Conservation (phyloP, 2,888 invertebrate species). For the Lithophane leautieri region DNA sequence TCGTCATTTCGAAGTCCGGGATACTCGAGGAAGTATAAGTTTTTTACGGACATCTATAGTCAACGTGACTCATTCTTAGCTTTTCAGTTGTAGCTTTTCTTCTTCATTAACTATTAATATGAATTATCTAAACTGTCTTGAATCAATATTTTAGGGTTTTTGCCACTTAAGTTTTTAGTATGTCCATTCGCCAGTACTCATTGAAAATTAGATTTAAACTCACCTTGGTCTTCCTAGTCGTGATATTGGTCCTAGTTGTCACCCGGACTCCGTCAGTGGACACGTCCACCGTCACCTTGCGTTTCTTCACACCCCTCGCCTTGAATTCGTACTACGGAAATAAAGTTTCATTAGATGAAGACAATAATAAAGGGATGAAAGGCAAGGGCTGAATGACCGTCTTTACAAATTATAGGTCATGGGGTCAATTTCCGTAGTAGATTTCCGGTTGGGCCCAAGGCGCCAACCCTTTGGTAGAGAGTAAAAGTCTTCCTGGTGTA, state of each 20-base stretch:
- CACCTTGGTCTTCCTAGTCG: slow-evolving; percentile 80
- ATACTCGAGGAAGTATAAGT: too few species aligned
- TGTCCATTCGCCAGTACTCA: neutral
- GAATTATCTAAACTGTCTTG: neutral
- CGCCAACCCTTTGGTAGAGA: neutral
- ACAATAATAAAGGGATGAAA: slow-evolving; percentile 7
- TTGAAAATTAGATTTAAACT: slow-evolving; percentile 26
- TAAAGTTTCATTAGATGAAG: slow-evolving; percentile 25
- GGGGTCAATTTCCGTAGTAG: slow-evolving; percentile 24
- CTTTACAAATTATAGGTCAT: slow-evolving; percentile 29
- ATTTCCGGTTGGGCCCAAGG: slow-evolving; percentile 12
- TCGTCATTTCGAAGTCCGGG: too few species aligned
- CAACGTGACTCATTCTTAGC: neutral
- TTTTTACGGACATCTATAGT: too few species aligned
- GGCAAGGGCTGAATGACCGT: slow-evolving; percentile 12
- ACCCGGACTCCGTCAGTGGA: slow-evolving; percentile 99
- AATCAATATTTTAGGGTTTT: neutral
- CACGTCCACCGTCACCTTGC: slow-evolving; percentile 98
- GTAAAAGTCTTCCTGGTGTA: neutral
- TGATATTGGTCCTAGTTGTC: slow-evolving; percentile 94
- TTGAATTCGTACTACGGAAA: slow-evolving; percentile 98
- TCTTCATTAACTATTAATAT: neutral
- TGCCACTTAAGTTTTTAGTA: neutral
- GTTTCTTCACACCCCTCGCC: slow-evolving; percentile 99
- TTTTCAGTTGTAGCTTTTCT: neutral